Conservation (phyloP, 2,888 invertebrate genomes). For the Nemapogon koenigi region DNA sequence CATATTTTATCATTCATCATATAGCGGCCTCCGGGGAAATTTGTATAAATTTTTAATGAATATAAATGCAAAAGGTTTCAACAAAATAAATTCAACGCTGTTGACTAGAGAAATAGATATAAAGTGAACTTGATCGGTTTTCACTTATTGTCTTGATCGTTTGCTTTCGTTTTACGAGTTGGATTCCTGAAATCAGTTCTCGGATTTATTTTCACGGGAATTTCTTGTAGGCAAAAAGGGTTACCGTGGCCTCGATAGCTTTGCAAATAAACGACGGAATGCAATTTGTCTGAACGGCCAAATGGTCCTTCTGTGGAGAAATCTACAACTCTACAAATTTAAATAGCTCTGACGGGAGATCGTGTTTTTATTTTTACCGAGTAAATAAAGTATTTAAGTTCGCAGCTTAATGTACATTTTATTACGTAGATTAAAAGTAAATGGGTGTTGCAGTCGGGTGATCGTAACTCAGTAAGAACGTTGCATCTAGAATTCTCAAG, state of each 20-base stretch:
- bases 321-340: not conserved
- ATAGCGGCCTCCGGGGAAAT: too few relatives aligned
- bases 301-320: slow-evolving; percentile 3
- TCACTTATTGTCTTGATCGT: slow-evolving; percentile 3
- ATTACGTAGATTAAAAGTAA: too few relatives aligned
- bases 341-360: not conserved
- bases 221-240: slow-evolving; percentile 5
- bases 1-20: too few relatives aligned
- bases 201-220: slow-evolving; percentile 9
- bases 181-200: slow-evolving; percentile 8
- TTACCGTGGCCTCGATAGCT: slow-evolving; percentile 4
- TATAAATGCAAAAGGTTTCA: too few relatives aligned
- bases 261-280: slow-evolving; percentile 8
- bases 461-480: too few relatives aligned
- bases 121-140: not conserved
- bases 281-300: slow-evolving; percentile 7
- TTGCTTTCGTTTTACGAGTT: slow-evolving; percentile 7
- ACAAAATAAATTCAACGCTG: not conserved
- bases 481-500: too few relatives aligned
- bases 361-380: not conserved
- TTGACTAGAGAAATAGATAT: not conserved
- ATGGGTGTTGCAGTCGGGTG: too few relatives aligned
- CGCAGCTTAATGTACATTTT: too few relatives aligned
- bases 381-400: too few relatives aligned
- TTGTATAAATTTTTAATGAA: too few relatives aligned